Conservation (phyloP, 2,113 vertebrate genomes). For the Mesembrinibis cayennensis region DNA sequence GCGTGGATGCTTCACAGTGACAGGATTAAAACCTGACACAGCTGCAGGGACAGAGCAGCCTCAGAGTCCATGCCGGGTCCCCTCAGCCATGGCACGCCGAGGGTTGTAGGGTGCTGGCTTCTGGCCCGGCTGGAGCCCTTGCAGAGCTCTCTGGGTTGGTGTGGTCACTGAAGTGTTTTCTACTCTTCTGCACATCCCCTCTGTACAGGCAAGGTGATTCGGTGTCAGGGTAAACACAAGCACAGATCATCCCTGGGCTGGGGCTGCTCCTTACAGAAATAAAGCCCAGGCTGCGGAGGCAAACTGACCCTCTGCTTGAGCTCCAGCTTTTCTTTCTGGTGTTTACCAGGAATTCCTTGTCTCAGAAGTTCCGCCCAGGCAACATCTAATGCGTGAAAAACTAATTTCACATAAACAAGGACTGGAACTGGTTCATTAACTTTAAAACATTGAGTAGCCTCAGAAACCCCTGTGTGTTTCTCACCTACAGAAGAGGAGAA, state of each 20-base stretch:
- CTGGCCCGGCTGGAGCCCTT: background rate
- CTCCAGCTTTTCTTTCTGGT: background rate
- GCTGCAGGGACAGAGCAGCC: constrained; percentile 28
- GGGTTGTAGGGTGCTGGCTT: background rate
- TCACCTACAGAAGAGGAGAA: background rate
- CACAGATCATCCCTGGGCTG: background rate
- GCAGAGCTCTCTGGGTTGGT: background rate
- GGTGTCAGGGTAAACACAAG: background rate
- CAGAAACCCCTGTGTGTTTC: background rate
- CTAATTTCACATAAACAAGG: background rate
- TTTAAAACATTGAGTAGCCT: background rate
- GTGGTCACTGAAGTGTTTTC: background rate
- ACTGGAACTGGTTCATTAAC: background rate
- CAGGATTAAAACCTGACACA: background rate
- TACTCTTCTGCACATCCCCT: no score
- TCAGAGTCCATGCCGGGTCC: constrained; percentile 16
- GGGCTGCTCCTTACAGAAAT: background rate
- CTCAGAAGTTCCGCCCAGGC: background rate
- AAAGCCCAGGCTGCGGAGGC: background rate
- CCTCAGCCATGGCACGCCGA: background rate
- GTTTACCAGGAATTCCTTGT: background rate
- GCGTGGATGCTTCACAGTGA: constrained; percentile 33
- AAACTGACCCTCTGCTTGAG: background rate
- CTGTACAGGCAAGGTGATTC: background rate
- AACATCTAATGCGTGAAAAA: background rate